Conservation (phyloP, 1,140 invertebrate genomes). For the Tetraneura akinire region DNA sequence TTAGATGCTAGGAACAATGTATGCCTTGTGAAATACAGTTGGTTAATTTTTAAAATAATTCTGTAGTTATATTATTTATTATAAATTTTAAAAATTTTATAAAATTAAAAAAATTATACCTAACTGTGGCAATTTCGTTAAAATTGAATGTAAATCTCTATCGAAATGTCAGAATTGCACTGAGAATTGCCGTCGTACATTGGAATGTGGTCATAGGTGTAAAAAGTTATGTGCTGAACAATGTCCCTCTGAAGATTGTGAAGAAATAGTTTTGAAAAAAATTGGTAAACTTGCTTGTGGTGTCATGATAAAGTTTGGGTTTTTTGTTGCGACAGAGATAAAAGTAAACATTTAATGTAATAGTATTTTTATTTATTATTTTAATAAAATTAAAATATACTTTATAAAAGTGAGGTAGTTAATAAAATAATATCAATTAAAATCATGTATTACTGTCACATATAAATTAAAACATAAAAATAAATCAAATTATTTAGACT, state of each 20-base stretch:
- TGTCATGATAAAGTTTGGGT: slow-evolving; percentile 39
- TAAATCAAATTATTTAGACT: too few species aligned
- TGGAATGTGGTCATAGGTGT: slow-evolving; percentile 10
- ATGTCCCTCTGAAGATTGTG: slow-evolving; percentile 17
- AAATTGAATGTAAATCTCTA: background rate
- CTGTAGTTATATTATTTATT: too few species aligned
- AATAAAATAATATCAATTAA: too few species aligned
- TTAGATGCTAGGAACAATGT: slow-evolving; percentile 19
- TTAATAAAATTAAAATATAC: too few species aligned
- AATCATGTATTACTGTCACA: too few species aligned
- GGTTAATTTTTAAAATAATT: too few species aligned
- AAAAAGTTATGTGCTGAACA: background rate
- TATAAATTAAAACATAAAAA: too few species aligned
- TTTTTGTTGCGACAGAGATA: slow-evolving; percentile 46
- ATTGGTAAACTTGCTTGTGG: slow-evolving; percentile 49
- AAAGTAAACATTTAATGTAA: slow-evolving; percentile 11
- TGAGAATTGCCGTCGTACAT: background rate
- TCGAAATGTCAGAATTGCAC: background rate
- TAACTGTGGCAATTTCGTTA: slow-evolving; percentile 15
- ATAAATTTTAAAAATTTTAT: too few species aligned
- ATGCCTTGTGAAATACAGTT: background rate
- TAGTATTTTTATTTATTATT: too few species aligned
- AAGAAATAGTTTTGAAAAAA: slow-evolving; percentile 13
- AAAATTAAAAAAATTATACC: slow-evolving; percentile 20
- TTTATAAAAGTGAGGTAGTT: too few species aligned